These are phyloP conservation scores for Sorex maritimensis DNA, from an alignment of 2,797 vertebrate genomes.

Conservation along the genomic window DNA sequence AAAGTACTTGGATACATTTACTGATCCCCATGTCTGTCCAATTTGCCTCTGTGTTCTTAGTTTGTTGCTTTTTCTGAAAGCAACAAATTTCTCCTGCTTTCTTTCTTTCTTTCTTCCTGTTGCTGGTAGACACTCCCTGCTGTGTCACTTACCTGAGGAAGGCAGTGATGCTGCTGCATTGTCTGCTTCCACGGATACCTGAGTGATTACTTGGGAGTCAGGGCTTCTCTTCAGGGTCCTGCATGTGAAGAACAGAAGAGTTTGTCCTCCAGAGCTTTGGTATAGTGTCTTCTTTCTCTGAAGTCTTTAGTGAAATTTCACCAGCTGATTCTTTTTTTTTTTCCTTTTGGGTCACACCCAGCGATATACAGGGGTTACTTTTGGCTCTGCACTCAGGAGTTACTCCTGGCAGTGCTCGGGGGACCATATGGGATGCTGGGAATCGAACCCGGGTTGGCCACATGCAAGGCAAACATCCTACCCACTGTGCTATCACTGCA, in stretches of 20 bases:
- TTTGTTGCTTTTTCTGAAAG: slow-evolving; percentile 16
- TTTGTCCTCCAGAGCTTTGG: not conserved
- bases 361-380: no score
- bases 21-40: not conserved
- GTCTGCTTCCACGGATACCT: no score
- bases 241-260: not conserved
- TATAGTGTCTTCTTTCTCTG: not conserved
- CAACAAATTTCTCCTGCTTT: not conserved
- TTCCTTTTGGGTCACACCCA: no score
- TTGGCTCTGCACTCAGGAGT: no score
- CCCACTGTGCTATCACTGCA: no score
- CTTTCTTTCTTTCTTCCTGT: not conserved
- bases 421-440: no score
- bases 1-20: slow-evolving; percentile 2
- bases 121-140: not conserved
- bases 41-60: not conserved
- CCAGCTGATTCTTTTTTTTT: no score
- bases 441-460: no score
- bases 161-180: not conserved
- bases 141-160: not conserved
- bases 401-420: no score
- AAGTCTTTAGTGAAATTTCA: not conserved
- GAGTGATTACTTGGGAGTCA: not conserved
- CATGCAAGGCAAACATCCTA: no score
- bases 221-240: not conserved